These are phyloP conservation scores for Drosophila neocordata DNA, from an alignment of 1,140 invertebrate species.

Conservation along the genomic window DNA sequence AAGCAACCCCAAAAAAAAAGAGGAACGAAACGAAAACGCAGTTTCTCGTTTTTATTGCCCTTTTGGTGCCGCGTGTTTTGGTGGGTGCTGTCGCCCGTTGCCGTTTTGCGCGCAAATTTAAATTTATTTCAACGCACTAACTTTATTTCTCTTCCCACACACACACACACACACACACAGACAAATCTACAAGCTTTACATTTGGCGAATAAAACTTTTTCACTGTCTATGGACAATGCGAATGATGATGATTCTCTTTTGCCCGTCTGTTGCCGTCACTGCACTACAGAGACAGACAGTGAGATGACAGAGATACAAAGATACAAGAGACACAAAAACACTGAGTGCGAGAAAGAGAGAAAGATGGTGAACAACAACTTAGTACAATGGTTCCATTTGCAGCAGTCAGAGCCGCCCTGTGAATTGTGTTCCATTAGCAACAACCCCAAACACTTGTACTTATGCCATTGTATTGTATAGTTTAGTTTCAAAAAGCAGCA, in stretches of 20 bases:
- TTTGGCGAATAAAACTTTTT: slow-evolving; percentile 50
- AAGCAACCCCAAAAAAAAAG: slow-evolving; percentile 57
- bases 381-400: slow-evolving; percentile 44
- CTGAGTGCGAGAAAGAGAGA: slow-evolving; percentile 17
- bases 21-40: slow-evolving; percentile 45
- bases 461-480: slow-evolving; percentile 25
- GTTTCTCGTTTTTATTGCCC: slow-evolving; percentile 50
- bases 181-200: neutral
- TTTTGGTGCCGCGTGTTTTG: slow-evolving; percentile 30
- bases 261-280: slow-evolving; percentile 44
- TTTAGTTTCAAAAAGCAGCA: slow-evolving; percentile 16
- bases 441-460: slow-evolving; percentile 65
- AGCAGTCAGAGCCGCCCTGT: slow-evolving; percentile 51
- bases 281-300: slow-evolving; percentile 44
- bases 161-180: neutral
- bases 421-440: slow-evolving; percentile 76
- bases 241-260: slow-evolving; percentile 42
- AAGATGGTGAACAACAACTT: slow-evolving; percentile 36
- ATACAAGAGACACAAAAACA: slow-evolving; percentile 10
- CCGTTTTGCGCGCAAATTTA: slow-evolving; percentile 71
- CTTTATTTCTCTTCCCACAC: slow-evolving; percentile 36
- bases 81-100: slow-evolving; percentile 20
- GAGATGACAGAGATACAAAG: slow-evolving; percentile 37
- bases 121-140: slow-evolving; percentile 74
- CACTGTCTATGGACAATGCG: slow-evolving; percentile 51